Evolutionary conservation across 2,113 vertebrate genomes (phyloP), one percentile per base, ranked within the genome.

Genomic region (Callocephalon fimbriatum): DNA sequence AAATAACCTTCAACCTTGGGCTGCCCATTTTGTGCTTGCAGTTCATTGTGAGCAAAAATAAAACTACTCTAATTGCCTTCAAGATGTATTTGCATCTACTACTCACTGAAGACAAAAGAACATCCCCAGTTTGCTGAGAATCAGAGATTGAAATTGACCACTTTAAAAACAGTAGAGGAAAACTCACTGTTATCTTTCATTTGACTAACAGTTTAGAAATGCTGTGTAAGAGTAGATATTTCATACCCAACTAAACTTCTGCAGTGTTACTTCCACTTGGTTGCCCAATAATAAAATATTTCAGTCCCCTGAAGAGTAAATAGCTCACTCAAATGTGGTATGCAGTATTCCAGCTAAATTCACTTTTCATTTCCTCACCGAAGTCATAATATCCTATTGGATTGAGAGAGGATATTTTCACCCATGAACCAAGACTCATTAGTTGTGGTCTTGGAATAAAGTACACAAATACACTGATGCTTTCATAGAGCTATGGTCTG

Each of bases 31-130:
- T 87, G 73, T 81, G 83, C 93, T 95, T 84, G 83, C 95, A 93
- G 72, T 95, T 94, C 91, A 95, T 92, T 97, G 97, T 94, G 61
- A 94, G 96, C 79, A 95, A 88, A 96, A 91, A 95, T 95, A 92
- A 98, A 91, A 78, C 95, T 84, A 73, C 62, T 80, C 86, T 95
- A 93, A 96, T 94, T 95, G 94, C 95, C 92, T 96, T 95, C 96
- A 93, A 83, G 58, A 93, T 38, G 35, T 37, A 91, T 97, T 66
- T 94, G 66, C 37, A 72, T 91, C 94, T 59, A 0, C 78, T 53
- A 4, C 26, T 67, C 47, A 31, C 38, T 40, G 56, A 38, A 15
- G 75, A 80, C 51, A 80, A n/a, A 73, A 77, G 44, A 4, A 0
- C 40, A 40, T 7, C 37, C 22, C 20, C 18, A 10, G 15, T 88